Base-by-base conservation (phyloP, 2,113 vertebrate genomes). In the Columba livia region DNA sequence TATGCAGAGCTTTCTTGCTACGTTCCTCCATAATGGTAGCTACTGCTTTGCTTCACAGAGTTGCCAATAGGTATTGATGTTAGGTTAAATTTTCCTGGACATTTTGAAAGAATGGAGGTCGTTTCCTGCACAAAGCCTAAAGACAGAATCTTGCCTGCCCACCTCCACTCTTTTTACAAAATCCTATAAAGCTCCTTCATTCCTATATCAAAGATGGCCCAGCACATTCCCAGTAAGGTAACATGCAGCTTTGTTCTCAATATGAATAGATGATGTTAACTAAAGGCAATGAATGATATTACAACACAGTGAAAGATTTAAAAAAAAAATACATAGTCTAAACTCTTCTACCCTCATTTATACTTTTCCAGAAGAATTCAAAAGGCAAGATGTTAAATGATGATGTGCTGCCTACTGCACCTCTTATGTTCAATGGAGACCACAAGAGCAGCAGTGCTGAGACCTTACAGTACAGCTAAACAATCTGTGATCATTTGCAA, bases 391-490 rank as follows among this genome's bases (percentile, higher is more conserved):
- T 38, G 12, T 34, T 50, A 42, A 58, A 44, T 10, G 12, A 28
- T 38, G n/a, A 44, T 21, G 14, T 36, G 18, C 10, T 92, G 42
- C 34, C 17, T 44, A 51, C 57, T 88, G 48, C 26, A 69, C 15
- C 21, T 74, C 36, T 83, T 28, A 24, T 3, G 4, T 12, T 72
- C 40, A 50, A 2, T n/a, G 36, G 11, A 83, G 32, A 60, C 2
- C 1, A 2, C 2, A 9, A 71, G 34, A 23, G 19, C 51, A 62
- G 36, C 32, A 28, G 31, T 17, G 6, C 24, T 5, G 1, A 40
- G 32, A 69, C 38, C 10, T 81, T 40, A 36, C 0, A 1, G 14
- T 24, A 44, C 0, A 0, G 42, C 53, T 65, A 61, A 81, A 88
- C 32, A 6, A 61, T 15, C 15, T 62, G 36, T 54, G 16, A 60